These are phyloP conservation scores for Tachysurus fulvidraco DNA, from an alignment of 2,113 vertebrate genomes.

Conservation along the genomic window DNA sequence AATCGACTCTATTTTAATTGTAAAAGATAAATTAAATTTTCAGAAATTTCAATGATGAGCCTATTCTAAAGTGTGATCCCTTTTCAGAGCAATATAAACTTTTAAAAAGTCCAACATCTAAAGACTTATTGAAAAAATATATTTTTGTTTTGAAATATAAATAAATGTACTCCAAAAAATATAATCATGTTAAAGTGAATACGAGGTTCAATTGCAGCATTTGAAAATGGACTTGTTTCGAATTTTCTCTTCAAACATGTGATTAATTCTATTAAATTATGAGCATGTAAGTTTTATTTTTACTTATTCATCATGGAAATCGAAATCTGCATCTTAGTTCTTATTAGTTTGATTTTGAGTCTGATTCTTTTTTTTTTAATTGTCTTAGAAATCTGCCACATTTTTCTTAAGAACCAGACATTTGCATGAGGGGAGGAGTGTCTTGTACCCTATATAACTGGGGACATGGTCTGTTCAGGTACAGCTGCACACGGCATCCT, in stretches of 20 bases:
- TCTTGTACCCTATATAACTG: conserved; percentile 33
- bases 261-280: background rate
- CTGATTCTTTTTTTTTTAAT: background rate
- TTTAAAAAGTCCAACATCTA: background rate
- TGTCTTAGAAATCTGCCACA: background rate
- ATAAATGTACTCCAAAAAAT: background rate
- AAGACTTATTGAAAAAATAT: background rate
- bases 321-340: no score
- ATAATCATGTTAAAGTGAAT: background rate
- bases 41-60: background rate
- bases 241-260: background rate
- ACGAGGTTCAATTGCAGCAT: background rate
- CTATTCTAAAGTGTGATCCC: background rate
- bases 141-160: background rate
- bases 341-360: no score
- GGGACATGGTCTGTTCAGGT: background rate
- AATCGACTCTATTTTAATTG: background rate
- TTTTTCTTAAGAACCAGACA: background rate
- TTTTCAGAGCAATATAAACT: background rate
- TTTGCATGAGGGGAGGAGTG: conserved; percentile 35
- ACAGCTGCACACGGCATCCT: conserved; percentile 25
- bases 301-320: background rate
- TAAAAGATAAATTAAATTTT: background rate
- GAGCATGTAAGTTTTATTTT: background rate
- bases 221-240: background rate